Base-by-base conservation (phyloP, 1,140 invertebrate genomes). In the Drosophila lini region DNA sequence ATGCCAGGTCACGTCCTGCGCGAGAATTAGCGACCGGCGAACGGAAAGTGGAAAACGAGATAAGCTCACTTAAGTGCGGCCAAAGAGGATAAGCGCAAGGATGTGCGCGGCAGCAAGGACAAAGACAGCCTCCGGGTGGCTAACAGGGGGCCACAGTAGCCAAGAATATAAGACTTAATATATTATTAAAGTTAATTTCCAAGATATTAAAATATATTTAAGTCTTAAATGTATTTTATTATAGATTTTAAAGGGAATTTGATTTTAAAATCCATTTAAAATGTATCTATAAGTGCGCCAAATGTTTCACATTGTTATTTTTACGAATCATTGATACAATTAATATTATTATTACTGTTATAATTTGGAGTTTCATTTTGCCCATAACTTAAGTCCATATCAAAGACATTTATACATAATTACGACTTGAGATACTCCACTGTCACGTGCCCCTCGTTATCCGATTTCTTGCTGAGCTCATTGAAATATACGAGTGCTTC, bases 11-110 rank as follows among this genome's bases (percentile, higher is more conserved):
- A 53, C 52, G 52, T 56, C 22, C 59, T 60, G 48, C 16, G 36
- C 52, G 61, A 22, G 48, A 69, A 67, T 69, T 65, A 69, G 47
- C 65, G 48, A 53, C 63, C 42, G 67, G 58, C 53, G 55, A 60
- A 59, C 36, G 53, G 53, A 41, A 59, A 58, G 61, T 63, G 56
- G 28, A 63, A 42, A 61, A 63, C 15, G 36, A 63, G 32, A 65
- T 69, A 69, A 69, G 63, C 63, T 32, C 48, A 70, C 67, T 70
- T 70, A 36, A 68, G 48, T 25, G 63, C 48, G 44, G 32, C 22
- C 47, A 19, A 69, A 34, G 13, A 32, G 47, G 47, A 68, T 69
- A 53, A 41, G 25, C 28, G 32, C 22, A 25, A 42, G 9, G 52
- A 53, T 53, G 15, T 32, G 40, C 36, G 16, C 32, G 57, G 13